A percentile compares a stretch with the other conserved stretches of the same genome.
phyloP scores from a whole-genome alignment of 1,140 invertebrate genomes.

The Oncopeltus fasciatus region DNA sequence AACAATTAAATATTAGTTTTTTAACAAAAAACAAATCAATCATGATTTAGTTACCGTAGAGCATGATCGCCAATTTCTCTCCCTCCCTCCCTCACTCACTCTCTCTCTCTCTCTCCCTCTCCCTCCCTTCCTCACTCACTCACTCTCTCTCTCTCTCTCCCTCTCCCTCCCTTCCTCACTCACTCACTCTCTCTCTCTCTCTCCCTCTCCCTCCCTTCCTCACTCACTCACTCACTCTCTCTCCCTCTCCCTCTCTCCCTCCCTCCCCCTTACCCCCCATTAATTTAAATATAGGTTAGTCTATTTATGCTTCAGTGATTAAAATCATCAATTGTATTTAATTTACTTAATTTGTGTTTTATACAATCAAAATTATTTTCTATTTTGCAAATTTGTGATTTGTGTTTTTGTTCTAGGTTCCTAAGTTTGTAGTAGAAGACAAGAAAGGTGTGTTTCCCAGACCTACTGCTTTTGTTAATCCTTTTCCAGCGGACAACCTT shows the following conservation, averaged over 20 bases:
- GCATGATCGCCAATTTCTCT: no score
- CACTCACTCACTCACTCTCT: conserved; percentile 11
- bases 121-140: conserved; percentile 12
- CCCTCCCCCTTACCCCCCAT: background rate
- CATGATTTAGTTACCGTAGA: no score
- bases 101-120: conserved; percentile 17
- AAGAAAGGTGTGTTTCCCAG: background rate
- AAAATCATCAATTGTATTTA: no score
- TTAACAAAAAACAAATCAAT: no score
- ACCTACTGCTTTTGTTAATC: conserved; percentile 4
- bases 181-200: conserved; percentile 21
- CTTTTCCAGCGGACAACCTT: background rate
- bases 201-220: conserved; percentile 25
- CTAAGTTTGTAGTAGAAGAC: background rate
- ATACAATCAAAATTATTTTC: no score
- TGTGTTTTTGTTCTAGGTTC: background rate
- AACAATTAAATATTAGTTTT: no score
- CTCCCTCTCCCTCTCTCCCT: conserved; percentile 2
- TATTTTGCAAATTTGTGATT: no score
- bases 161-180: conserved; percentile 9
- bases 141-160: conserved; percentile 18
- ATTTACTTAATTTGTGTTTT: no score
- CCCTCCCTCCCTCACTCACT: conserved; percentile 11
- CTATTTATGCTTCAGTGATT: no score
- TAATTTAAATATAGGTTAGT: no score